phyloP scores from a whole-genome alignment of 2,113 vertebrate genomes.

The Percina caprodes region DNA sequence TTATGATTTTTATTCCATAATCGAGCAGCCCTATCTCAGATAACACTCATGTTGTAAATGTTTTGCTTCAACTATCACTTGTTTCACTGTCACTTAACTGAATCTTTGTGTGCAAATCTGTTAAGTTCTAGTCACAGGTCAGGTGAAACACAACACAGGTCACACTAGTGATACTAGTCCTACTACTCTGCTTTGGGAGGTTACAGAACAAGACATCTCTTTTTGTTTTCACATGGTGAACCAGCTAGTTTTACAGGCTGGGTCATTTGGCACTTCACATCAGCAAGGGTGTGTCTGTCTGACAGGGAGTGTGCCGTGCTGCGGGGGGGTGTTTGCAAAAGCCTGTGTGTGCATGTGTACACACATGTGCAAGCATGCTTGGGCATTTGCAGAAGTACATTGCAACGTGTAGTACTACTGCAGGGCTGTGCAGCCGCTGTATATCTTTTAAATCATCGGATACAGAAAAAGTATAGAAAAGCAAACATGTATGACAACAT shows the following conservation, averaged over 20 bases:
- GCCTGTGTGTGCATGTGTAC: conserved; percentile 14
- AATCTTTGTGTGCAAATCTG: neutral
- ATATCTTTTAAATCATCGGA: neutral
- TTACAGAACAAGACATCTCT: neutral
- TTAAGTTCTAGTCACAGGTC: neutral
- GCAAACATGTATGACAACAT: conserved; percentile 28
- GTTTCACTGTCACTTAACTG: neutral
- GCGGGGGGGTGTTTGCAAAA: neutral
- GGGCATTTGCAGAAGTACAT: neutral
- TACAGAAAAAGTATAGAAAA: neutral
- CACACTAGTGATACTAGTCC: neutral
- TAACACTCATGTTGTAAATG: neutral
- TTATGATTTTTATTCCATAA: too few species aligned
- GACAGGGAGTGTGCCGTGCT: conserved; percentile 14
- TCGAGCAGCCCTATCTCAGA: too few species aligned
- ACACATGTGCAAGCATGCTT: neutral
- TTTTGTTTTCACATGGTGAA: too few species aligned
- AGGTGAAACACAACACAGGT: neutral
- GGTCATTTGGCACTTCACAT: neutral
- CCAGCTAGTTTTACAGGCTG: conserved; percentile 64
- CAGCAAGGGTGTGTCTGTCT: conserved; percentile 57
- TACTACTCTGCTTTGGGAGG: neutral
- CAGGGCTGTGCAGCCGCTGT: neutral
- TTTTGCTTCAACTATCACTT: too few species aligned
- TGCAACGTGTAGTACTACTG: neutral